Evolutionary conservation across 2,888 invertebrate genomes (phyloP), one percentile per base, ranked within the genome.

Genomic region (Pharmacophagus antenor): DNA sequence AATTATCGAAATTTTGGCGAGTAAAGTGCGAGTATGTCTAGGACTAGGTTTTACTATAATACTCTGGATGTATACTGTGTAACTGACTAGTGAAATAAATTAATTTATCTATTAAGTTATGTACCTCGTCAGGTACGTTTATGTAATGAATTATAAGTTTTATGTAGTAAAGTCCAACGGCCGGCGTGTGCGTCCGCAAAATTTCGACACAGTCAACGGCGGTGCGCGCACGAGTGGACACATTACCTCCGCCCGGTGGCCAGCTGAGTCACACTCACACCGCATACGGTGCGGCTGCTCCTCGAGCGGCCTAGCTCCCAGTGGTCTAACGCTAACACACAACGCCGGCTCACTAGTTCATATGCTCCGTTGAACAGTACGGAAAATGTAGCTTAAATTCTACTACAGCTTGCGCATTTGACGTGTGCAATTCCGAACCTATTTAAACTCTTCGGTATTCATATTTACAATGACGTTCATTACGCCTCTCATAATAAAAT

Each of bases 271-370:
- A 84, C 71, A 71, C 72, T 84, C 85, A 84, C 71, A 71, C 72
- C 37, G 74, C 85, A 84, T 71, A 71, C 72, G 37, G 74, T 69
- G 70, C 74, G 74, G 76, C 76, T 77, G 76, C 77, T 79, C 80
- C 79, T 76, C 73, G 76, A 73, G 74, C 73, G 72, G 76, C 64
- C 64, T 58, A 77, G 76, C 77, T 77, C 77, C 76, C 77, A 79
- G 72, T 77, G 76, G 77, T 77, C 77, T 74, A 79, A 76, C 78
- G 76, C 79, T 78, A 83, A 82, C 85, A 84, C 84, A 84, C 85
- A 84, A 79, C 83, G 79, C 70, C 80, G 79, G 79, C 80, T 82
- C 82, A 81, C 72, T 85, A 85, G 84, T 79, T 85, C 74, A 70
- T 77, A 76, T 82, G 76, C 81, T 81, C 73, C 77, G 70, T 52